Evolutionary conservation across 2,797 vertebrate genomes (phyloP).

Genomic region (Rhinoraja longicauda): DNA sequence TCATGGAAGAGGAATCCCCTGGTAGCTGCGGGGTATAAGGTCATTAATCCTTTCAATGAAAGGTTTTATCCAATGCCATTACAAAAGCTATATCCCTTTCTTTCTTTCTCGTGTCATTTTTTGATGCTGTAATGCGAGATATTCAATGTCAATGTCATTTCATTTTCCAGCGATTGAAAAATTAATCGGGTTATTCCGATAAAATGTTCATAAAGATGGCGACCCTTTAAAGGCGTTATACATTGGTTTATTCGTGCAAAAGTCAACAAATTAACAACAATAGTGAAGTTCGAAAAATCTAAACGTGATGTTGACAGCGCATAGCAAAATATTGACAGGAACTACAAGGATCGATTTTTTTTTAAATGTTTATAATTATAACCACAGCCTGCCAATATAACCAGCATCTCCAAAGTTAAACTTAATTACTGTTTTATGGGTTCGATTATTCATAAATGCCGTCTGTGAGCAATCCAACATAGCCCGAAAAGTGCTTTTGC

Average conservation of each 20-base stretch:
- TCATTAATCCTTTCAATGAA: neutral
- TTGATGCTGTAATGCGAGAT: neutral
- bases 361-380: neutral
- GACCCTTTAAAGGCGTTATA: neutral
- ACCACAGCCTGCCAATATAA: constrained; percentile 28
- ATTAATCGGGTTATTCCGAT: neutral
- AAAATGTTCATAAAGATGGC: neutral
- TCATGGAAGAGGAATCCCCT: neutral
- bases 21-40: neutral
- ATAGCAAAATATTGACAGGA: neutral
- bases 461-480: neutral
- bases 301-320: neutral
- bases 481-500: too few relatives aligned
- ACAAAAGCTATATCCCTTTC: neutral
- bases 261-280: neutral
- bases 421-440: neutral
- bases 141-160: neutral
- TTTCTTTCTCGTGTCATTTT: neutral
- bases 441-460: neutral
- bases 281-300: neutral
- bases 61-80: neutral
- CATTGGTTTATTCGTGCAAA: neutral
- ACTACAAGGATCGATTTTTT: neutral
- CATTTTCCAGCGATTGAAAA: neutral
- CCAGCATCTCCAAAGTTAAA: neutral